Percentiles rank a stretch among this genome's conserved stretches.
These are phyloP conservation scores for Sitta europaea DNA, from an alignment of 2,113 vertebrate genomes.

Conservation along the genomic window DNA sequence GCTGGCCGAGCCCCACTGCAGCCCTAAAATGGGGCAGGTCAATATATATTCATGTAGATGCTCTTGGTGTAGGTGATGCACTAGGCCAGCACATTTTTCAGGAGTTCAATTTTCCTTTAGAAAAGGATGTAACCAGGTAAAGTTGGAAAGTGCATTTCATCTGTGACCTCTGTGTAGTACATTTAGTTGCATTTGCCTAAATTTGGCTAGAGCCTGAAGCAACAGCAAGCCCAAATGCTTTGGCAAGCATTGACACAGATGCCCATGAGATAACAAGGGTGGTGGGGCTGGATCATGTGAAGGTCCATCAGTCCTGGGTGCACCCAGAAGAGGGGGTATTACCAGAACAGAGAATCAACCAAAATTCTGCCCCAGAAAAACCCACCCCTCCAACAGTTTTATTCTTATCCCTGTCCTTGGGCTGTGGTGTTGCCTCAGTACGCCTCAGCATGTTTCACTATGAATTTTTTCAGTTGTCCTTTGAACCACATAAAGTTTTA, in stretches of 20 bases:
- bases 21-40: not conserved
- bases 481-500: not conserved
- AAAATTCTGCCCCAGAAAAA: fast-evolving
- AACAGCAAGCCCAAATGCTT: not conserved
- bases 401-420: not conserved
- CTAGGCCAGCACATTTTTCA: not conserved
- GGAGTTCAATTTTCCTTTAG: not conserved
- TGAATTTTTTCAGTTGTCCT: not conserved
- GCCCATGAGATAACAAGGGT: not conserved
- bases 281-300: fast-evolving
- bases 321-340: not conserved
- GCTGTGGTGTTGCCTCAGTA: not conserved
- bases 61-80: not conserved
- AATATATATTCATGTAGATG: too few species aligned
- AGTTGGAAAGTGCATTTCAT: not conserved
- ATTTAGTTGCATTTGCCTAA: not conserved
- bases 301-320: fast-evolving
- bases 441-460: not conserved
- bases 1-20: not conserved
- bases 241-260: not conserved
- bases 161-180: not conserved
- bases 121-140: not conserved
- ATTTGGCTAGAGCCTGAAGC: not conserved
- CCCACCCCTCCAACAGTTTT: not conserved
- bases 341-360: not conserved